Base-by-base conservation (phyloP, 92 coral and sea anemone genomes). In the Zoanthus gigantus region DNA sequence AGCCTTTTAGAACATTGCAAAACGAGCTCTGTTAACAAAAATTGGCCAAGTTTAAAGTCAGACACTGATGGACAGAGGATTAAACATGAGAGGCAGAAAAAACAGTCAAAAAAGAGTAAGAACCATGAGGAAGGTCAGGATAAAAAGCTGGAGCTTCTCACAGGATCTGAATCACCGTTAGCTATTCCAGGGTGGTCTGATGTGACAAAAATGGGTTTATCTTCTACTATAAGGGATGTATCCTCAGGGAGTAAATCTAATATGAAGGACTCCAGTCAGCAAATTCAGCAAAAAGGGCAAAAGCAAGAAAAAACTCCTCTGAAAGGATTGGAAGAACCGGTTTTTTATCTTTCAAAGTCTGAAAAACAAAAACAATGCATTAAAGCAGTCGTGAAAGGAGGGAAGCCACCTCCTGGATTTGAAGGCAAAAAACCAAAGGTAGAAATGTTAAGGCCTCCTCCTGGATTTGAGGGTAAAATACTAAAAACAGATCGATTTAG, bases 161-260 rank as follows among this genome's bases (percentile, higher is more conserved):
- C 57, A 7, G 56, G 56, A 58, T 79, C 71, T 79, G 18, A 30
- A 12, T 14, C 84, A 16, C 72, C n/a, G 9, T 6, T 15, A 34
- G 66, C 37, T 17, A 77, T 5, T 77, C 66, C 66, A 42, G 84
- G 56, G 16, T 79, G 84, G 34, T 58, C 54, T 9, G 84, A 79
- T 37, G 58, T 44, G 16, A 58, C 73, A 79, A 79, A 63, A 32
- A 17, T 44, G 15, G 73, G 73, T 60, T 47, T 63, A 12, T 42
- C 71, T 15, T 54, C 71, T 57, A 17, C 50, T 31, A 1, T 11
- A 60, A 57, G 42, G 9, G 50, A 15, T 57, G 71, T 16, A 54
- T 65, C 61, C 16, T 45, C 34, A 10, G 34, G 53, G n/a, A 47
- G 57, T 15, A 57, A 18, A 78, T n/a, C 54, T 44, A n/a, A 9